Percentiles rank a stretch among this genome's conserved stretches.
Conservation (phyloP, 2,797 vertebrate species). For the Sciurus carolinensis region DNA sequence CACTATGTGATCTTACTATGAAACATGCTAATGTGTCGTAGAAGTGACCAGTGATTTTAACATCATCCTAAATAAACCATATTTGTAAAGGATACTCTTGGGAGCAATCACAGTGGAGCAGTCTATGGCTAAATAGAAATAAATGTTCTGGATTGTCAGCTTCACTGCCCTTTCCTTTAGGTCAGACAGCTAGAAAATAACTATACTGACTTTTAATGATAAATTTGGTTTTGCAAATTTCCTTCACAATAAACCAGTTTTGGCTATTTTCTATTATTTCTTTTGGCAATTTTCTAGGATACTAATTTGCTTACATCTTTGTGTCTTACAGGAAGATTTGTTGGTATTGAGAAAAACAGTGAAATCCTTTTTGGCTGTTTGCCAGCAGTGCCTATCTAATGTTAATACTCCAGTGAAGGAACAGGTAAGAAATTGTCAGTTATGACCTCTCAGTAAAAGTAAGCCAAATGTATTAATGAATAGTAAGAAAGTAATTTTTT, state of each 20-base stretch:
- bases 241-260: constrained; percentile 60
- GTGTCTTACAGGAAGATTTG: constrained; percentile 94
- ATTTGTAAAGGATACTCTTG: constrained; percentile 53
- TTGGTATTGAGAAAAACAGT: constrained; percentile 97
- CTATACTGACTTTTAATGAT: neutral
- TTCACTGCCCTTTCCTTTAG: constrained; percentile 26
- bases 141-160: neutral
- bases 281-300: constrained; percentile 56
- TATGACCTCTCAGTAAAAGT: constrained; percentile 26
- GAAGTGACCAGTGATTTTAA: constrained; percentile 53
- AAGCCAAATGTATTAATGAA: constrained; percentile 12
- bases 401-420: constrained; percentile 99
- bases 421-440: constrained; percentile 92
- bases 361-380: constrained; percentile 98
- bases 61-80: neutral
- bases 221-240: constrained; percentile 66
- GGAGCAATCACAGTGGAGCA: neutral
- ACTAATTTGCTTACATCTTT: constrained; percentile 74
- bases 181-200: constrained; percentile 54
- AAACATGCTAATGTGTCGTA: constrained; percentile 32
- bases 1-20: neutral
- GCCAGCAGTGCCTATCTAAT: constrained; percentile 99
- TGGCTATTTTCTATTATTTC: constrained; percentile 63
- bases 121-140: constrained; percentile 54
- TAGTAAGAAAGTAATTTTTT: constrained; percentile 43